Conservation (phyloP, 2,888 invertebrate species). For the Platypus cylindrus region DNA sequence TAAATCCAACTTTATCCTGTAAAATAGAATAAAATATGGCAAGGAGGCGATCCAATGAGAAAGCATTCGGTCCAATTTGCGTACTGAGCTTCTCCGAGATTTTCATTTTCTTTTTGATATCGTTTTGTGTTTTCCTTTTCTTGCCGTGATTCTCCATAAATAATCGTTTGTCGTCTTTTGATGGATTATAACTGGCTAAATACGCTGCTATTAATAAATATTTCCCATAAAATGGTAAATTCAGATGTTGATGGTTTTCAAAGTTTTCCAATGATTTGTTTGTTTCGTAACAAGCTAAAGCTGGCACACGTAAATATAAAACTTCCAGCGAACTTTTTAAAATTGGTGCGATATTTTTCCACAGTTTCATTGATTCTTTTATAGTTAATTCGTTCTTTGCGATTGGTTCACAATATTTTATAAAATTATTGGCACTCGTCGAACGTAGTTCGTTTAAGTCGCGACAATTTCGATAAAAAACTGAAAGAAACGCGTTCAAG, state of each 20-base stretch:
- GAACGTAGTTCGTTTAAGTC: constrained; percentile 73
- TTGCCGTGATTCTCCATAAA: constrained; percentile 73
- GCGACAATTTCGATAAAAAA: constrained; percentile 73
- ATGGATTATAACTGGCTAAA: constrained; percentile 84
- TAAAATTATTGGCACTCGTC: constrained; percentile 64
- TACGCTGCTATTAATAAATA: constrained; percentile 82
- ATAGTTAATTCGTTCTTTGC: constrained; percentile 48
- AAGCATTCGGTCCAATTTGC: constrained; percentile 66
- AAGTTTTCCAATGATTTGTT: constrained; percentile 26
- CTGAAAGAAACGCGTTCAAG: constrained; percentile 67
- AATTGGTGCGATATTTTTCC: constrained; percentile 67
- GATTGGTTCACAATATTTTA: constrained; percentile 69
- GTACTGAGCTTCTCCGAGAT: constrained; percentile 46
- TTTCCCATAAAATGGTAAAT: constrained; percentile 82
- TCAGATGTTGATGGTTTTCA: constrained; percentile 56
- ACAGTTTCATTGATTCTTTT: constrained; percentile 56
- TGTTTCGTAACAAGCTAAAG: constrained; percentile 14
- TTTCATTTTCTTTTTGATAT: constrained; percentile 48
- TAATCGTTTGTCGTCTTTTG: constrained; percentile 73
- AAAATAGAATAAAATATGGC: constrained; percentile 51
- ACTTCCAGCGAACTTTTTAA: constrained; percentile 62
- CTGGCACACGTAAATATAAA: constrained; percentile 55
- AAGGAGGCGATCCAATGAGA: constrained; percentile 25
- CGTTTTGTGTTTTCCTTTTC: constrained; percentile 51
- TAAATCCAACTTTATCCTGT: constrained; percentile 63